These are phyloP conservation scores for Mus spretus DNA, from an alignment of 2,797 vertebrate genomes.

Conservation along the genomic window DNA sequence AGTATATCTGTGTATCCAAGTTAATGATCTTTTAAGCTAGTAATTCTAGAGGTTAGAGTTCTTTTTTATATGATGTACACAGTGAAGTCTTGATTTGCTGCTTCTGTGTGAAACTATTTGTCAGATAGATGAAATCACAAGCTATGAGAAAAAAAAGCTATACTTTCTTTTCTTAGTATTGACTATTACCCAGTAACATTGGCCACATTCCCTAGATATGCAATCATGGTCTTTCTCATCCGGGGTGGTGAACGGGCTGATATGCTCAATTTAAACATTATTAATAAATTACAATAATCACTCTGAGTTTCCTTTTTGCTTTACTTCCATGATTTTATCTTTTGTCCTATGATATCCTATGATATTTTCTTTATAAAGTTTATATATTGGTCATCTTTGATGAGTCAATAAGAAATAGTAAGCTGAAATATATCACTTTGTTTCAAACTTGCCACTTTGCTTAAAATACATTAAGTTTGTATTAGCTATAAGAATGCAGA, in stretches of 20 bases:
- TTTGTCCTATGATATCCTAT: not conserved
- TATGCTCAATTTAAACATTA: not conserved
- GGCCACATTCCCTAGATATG: too few relatives aligned
- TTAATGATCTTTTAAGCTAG: not conserved
- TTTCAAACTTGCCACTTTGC: not conserved
- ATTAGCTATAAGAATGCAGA: not conserved
- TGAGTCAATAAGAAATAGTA: conserved; percentile 7
- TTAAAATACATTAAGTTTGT: conserved; percentile 18
- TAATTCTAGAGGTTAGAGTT: not conserved
- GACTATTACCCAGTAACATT: not conserved
- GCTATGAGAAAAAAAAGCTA: not conserved
- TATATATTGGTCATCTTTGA: not conserved
- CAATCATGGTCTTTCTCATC: not conserved
- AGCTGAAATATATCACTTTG: not conserved
- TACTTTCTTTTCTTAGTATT: not conserved
- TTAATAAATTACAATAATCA: not conserved
- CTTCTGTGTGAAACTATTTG: not conserved
- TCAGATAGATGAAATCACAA: not conserved
- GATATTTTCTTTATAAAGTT: not conserved
- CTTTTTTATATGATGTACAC: not conserved
- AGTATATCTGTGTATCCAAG: not conserved
- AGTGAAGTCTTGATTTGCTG: not conserved
- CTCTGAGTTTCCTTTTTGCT: not conserved
- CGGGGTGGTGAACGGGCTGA: not conserved
- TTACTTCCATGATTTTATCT: not conserved